Evolutionary conservation across 2,113 vertebrate genomes (phyloP).

Genomic region (zebrafish (Danio rerio)): DNA sequence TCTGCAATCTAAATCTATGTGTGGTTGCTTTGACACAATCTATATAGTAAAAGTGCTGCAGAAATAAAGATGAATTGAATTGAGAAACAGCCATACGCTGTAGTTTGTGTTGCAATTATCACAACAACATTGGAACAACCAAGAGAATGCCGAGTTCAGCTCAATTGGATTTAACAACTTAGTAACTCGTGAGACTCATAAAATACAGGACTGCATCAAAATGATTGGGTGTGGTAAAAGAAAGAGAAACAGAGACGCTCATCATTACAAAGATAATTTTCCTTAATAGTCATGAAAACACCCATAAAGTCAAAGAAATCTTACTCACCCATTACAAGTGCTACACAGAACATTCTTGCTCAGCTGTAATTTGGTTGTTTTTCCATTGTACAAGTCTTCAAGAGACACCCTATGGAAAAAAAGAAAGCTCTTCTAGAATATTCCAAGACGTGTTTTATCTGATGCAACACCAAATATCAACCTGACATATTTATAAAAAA

Average conservation of each 20-base stretch:
- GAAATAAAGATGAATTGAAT: too few relatives aligned
- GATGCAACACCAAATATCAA: not conserved
- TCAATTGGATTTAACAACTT: not conserved
- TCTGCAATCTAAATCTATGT: too few relatives aligned
- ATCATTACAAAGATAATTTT: not conserved
- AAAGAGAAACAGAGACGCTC: not conserved
- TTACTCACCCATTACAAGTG: conserved; percentile 94
- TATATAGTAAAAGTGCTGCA: too few relatives aligned
- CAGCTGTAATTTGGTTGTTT: conserved; percentile 98
- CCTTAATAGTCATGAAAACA: not conserved
- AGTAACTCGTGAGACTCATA: not conserved
- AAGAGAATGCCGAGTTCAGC: not conserved
- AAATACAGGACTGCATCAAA: not conserved
- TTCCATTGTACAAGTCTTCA: conserved; percentile 98
- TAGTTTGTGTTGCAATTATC: too few relatives aligned
- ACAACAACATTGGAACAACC: too few relatives aligned
- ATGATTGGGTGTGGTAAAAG: not conserved
- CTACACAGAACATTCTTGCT: conserved; percentile 99
- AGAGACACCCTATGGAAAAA: conserved; percentile 86
- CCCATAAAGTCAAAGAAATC: not conserved
- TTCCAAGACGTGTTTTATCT: not conserved
- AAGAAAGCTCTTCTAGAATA: not conserved
- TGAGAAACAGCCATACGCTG: too few relatives aligned
- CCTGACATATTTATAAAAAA: not conserved
- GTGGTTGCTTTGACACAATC: too few relatives aligned